Evolutionary conservation across 2,888 invertebrate genomes (phyloP), one percentile per base, ranked within the genome.

Genomic region (Trachelus tabidus): DNA sequence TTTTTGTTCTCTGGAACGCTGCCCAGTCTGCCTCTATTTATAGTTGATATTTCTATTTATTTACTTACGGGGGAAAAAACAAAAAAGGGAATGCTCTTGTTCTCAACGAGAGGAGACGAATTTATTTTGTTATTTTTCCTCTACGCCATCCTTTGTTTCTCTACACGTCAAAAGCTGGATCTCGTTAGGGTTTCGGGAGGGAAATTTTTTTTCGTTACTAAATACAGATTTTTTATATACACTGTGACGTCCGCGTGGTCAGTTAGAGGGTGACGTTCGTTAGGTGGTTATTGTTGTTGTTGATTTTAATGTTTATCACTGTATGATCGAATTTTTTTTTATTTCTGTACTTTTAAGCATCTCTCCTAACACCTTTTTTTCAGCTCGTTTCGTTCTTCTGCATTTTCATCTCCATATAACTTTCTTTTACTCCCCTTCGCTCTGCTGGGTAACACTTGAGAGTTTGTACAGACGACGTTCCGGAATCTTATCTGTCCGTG

Each of bases 401-500:
- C 15, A 6, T 56, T 56, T 56, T 0, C 2, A 23, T 56, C 9
- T 56, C 2, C 9, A 9, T 15, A 23, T 23, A 23, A 4, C 56
- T 23, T 2, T 56, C 6, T 23, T 23, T 56, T 23, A 23, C 56
- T 9, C 9, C 2, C 56, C 23, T 56, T 23, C 23, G 2, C 56
- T 74, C 74, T n/a, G 74, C 23, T 69, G 75, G 33, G 76, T 37
- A 76, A 78, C 78, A 76, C 75, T 56, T 40, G 34, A 76, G 75
- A 78, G 75, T 78, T 71, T 71, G 33, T 69, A 23, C 11, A 69
- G 34, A 35, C 33, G 68, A 37, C 33, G 33, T n/a, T 15, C 30
- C n/a, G 68, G 30, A 30, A 69, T 37, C 69, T 75, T 75, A 75
- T 78, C 78, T 77, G 15, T n/a, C 74, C 75, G 75, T 69, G 78